phyloP scores from a whole-genome alignment of 2,888 invertebrate genomes.

The Clivina fossor region DNA sequence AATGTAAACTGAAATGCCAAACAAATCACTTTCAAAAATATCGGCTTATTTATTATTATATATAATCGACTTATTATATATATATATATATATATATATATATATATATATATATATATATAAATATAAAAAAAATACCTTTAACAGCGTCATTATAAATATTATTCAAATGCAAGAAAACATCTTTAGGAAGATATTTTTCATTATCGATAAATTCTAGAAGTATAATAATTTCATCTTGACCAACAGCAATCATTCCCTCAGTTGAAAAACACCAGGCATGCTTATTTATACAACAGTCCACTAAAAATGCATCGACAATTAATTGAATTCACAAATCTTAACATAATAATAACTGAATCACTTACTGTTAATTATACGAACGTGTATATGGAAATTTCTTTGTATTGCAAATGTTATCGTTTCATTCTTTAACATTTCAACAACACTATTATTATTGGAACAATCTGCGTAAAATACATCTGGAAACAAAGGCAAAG shows the following conservation, averaged over 20 bases:
- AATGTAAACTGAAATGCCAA: too few species aligned
- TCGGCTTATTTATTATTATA: too few species aligned
- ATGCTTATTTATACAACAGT: constrained; percentile 71
- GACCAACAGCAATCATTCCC: constrained; percentile 78
- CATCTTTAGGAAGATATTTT: constrained; percentile 66
- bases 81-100: too few species aligned
- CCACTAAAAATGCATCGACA: constrained; percentile 58
- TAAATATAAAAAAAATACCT: constrained; percentile 54
- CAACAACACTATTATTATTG: constrained; percentile 59
- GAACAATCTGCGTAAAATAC: constrained; percentile 58
- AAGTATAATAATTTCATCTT: constrained; percentile 78
- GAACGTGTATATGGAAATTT: constrained; percentile 73
- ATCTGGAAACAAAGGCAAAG: constrained; percentile 53
- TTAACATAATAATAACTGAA: constrained; percentile 3
- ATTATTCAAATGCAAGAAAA: constrained; percentile 72
- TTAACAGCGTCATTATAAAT: constrained; percentile 70
- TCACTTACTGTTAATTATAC: constrained; percentile 72
- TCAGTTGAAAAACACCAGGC: constrained; percentile 78
- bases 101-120: too few species aligned
- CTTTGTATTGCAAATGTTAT: constrained; percentile 73
- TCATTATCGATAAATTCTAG: constrained; percentile 69
- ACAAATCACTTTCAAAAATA: too few species aligned
- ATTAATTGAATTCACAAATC: constrained; percentile 2
- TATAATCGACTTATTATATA: too few species aligned
- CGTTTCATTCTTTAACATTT: constrained; percentile 61